Conservation (phyloP, 2,113 vertebrate species). For the Macroglossus sobrinus region DNA sequence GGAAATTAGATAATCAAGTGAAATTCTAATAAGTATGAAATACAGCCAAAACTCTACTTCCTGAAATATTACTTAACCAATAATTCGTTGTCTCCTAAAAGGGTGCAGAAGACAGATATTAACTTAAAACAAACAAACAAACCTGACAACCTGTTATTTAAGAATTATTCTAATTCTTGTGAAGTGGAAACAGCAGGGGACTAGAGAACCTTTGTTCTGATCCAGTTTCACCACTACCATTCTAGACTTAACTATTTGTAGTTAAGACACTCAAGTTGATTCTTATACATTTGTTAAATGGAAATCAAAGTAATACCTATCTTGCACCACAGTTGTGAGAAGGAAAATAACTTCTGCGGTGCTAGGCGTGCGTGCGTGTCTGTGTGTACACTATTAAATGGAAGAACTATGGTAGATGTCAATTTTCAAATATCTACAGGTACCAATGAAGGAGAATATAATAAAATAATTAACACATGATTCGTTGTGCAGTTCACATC, state of each 20-base stretch:
- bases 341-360: neutral
- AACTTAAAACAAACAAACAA: neutral
- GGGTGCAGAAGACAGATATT: neutral
- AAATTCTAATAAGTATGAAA: neutral
- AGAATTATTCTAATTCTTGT: neutral
- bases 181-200: neutral
- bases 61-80: neutral
- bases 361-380: neutral
- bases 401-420: neutral
- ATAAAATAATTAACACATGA: neutral
- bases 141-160: neutral
- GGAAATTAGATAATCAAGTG: neutral
- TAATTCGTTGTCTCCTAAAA: neutral
- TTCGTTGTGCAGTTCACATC: neutral
- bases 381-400: neutral
- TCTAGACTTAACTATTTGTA: neutral
- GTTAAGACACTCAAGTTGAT: neutral
- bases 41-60: conserved; percentile 12
- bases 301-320: neutral
- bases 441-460: neutral
- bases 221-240: neutral
- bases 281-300: neutral
- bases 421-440: neutral
- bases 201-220: neutral
- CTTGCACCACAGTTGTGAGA: neutral